Percentiles rank a stretch among this genome's conserved stretches.
phyloP scores from a whole-genome alignment of 2,888 invertebrate species.

The Cataglyphis altisquamis region DNA sequence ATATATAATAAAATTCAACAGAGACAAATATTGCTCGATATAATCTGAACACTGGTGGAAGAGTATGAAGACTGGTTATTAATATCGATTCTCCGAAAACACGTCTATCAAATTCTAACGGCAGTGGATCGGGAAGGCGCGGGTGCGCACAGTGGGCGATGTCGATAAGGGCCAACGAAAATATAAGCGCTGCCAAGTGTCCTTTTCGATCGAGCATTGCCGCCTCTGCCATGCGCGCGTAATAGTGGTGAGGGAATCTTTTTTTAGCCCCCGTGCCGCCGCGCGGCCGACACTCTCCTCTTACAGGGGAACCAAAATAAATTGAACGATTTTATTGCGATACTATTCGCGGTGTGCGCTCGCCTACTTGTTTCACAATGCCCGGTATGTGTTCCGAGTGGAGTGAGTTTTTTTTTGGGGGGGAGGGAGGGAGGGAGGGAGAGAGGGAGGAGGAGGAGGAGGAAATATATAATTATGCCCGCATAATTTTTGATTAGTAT shows the following conservation, averaged over 20 bases:
- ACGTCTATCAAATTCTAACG: constrained; percentile 3
- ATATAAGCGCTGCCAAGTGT: constrained; percentile 51
- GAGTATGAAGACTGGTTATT: not conserved
- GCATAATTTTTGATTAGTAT: not conserved
- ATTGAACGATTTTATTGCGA: constrained; percentile 54
- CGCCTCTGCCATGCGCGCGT: constrained; percentile 34
- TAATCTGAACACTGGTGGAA: not conserved
- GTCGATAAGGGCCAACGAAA: constrained; percentile 52
- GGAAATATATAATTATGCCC: not conserved
- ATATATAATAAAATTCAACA: not conserved
- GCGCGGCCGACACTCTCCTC: constrained; percentile 44
- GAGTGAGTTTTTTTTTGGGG: not conserved
- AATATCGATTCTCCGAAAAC: constrained; percentile 17
- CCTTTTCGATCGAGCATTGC: constrained; percentile 51
- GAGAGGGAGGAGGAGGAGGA: no score
- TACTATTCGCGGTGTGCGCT: constrained; percentile 44
- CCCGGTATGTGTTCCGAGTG: constrained; percentile 17
- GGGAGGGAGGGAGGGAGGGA: not conserved
- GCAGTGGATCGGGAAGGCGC: not conserved
- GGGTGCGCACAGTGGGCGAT: not conserved
- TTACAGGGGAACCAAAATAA: constrained; percentile 48
- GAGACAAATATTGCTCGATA: not conserved
- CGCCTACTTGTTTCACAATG: constrained; percentile 54
- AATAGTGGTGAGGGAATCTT: constrained; percentile 43
- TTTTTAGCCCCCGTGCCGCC: constrained; percentile 37